Evolutionary conservation across 2,113 vertebrate genomes (phyloP).

Genomic region (Urocynchramus pylzowi): DNA sequence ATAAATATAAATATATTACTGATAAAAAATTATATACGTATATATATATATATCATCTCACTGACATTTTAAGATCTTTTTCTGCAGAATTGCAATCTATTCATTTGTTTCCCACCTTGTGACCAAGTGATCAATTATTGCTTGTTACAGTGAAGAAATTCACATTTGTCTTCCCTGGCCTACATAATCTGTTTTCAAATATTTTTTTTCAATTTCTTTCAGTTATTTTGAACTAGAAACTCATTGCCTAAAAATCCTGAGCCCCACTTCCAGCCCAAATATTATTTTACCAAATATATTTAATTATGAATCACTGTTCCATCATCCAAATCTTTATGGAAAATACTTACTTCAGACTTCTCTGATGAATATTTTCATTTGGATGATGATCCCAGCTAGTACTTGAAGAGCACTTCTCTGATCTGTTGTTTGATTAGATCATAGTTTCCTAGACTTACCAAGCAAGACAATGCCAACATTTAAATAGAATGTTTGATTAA

Average conservation of each 20-base stretch:
- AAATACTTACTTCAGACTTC: not conserved
- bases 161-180: not conserved
- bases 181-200: not conserved
- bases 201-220: not conserved
- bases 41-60: not conserved
- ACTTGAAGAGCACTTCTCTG: not conserved
- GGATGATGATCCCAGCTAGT: not conserved
- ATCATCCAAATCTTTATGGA: not conserved
- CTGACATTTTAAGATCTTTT: not conserved
- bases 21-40: not conserved
- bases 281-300: not conserved
- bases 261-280: not conserved
- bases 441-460: not conserved
- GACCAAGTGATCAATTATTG: not conserved
- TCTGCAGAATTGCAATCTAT: not conserved
- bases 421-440: not conserved
- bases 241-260: not conserved
- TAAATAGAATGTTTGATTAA: not conserved
- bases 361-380: not conserved
- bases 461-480: not conserved
- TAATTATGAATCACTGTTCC: not conserved
- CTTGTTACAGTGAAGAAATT: not conserved
- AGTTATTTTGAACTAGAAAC: not conserved
- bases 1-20: not conserved
- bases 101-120: not conserved